These are phyloP conservation scores for Drosophila elegans DNA, from an alignment of 1,140 invertebrate species.

Conservation along the genomic window DNA sequence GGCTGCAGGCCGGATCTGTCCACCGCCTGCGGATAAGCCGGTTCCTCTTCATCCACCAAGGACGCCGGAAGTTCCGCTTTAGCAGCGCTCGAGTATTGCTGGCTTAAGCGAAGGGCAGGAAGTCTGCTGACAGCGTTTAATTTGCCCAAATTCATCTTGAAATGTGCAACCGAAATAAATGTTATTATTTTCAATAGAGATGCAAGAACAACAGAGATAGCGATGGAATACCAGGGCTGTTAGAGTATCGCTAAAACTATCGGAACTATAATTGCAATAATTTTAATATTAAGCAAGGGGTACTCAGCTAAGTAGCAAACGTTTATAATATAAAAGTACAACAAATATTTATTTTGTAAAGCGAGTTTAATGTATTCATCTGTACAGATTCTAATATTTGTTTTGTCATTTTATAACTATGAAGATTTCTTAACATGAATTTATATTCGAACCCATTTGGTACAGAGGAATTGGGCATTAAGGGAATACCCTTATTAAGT, in stretches of 20 bases:
- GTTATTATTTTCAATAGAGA: constrained; percentile 5
- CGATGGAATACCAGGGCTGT: not conserved
- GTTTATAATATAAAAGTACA: too few species aligned
- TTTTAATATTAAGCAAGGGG: too few species aligned
- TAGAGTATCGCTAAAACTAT: too few species aligned
- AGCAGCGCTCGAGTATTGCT: constrained; percentile 26
- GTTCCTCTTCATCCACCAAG: constrained; percentile 41
- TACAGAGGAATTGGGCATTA: not conserved
- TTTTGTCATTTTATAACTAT: too few species aligned
- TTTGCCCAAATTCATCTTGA: constrained; percentile 42
- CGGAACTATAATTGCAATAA: too few species aligned
- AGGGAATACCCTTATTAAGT: not conserved
- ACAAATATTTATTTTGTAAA: too few species aligned
- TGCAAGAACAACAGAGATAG: not conserved
- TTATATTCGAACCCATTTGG: too few species aligned
- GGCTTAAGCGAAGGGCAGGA: constrained; percentile 4
- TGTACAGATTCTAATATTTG: too few species aligned
- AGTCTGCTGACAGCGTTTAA: constrained; percentile 3
- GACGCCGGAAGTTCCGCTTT: constrained; percentile 42
- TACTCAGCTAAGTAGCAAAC: too few species aligned
- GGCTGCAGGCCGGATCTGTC: constrained; percentile 87
- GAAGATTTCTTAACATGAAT: too few species aligned
- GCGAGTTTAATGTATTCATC: too few species aligned
- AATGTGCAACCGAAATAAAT: not conserved
- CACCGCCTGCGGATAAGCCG: constrained; percentile 76